Percentiles rank a stretch among this genome's conserved stretches.
Evolutionary conservation across 2,888 invertebrate genomes (phyloP).

Genomic region (Nymphalis c-album): DNA sequence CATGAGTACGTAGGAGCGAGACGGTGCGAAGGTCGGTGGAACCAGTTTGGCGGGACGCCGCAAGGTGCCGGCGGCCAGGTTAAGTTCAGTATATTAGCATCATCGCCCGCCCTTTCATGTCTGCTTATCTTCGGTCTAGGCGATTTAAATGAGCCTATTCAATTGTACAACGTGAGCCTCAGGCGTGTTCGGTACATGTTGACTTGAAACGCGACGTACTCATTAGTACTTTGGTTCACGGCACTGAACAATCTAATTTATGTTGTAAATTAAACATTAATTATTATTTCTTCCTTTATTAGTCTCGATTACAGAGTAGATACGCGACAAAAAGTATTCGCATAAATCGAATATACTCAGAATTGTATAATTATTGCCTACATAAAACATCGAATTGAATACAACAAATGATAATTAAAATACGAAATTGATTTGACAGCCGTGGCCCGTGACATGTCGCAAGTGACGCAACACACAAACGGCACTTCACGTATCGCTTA

Average conservation of each 20-base stretch:
- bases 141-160: constrained; percentile 73
- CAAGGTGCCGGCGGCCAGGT: constrained; percentile 77
- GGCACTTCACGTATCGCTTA: constrained; percentile 40
- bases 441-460: constrained; percentile 22
- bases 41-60: constrained; percentile 75
- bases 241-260: constrained; percentile 9
- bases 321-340: too few relatives aligned
- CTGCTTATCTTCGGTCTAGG: constrained; percentile 71
- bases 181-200: constrained; percentile 34
- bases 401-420: constrained; percentile 17
- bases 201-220: constrained; percentile 26
- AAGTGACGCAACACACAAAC: constrained; percentile 33
- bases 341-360: too few relatives aligned
- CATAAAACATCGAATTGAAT: not conserved
- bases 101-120: constrained; percentile 77
- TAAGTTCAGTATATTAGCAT: constrained; percentile 78
- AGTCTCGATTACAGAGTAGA: not conserved
- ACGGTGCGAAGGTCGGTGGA: constrained; percentile 72
- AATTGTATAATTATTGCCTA: too few relatives aligned
- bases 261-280: not conserved
- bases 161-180: constrained; percentile 53
- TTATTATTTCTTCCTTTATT: not conserved
- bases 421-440: constrained; percentile 19
- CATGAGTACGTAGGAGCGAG: constrained; percentile 65
- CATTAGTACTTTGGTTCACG: constrained; percentile 27